Conservation (phyloP, 2,888 invertebrate genomes). For the Drosophila pegasa region DNA sequence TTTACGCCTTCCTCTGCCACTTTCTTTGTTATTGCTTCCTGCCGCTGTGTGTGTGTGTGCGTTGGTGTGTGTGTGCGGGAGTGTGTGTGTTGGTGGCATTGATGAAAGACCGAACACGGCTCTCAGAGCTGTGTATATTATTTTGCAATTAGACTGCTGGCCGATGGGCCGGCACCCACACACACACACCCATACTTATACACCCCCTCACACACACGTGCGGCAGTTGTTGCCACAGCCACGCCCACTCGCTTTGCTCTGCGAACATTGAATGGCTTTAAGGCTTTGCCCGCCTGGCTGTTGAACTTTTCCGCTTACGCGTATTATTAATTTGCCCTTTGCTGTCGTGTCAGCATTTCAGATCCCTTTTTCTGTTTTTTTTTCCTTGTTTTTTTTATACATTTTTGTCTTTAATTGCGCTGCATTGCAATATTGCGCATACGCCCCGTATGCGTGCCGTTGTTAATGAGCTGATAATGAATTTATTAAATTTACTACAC, state of each 20-base stretch:
- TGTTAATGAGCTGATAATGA: conserved; percentile 80
- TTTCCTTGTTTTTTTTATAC: too few species aligned
- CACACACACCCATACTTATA: conserved; percentile 11
- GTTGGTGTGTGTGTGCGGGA: conserved; percentile 7
- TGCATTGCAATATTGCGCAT: conserved; percentile 47
- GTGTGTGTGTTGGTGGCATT: conserved; percentile 59
- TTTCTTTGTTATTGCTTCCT: conserved; percentile 42
- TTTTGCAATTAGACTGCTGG: conserved; percentile 74
- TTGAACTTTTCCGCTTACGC: conserved; percentile 49
- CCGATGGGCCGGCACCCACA: conserved; percentile 17
- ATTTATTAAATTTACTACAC: conserved; percentile 77
- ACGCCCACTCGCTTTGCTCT: conserved; percentile 38
- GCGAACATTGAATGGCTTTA: conserved; percentile 48
- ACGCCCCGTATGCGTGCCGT: conserved; percentile 36
- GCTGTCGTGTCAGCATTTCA: conserved; percentile 44
- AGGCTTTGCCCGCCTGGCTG: conserved; percentile 40
- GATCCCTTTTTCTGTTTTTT: conserved; percentile 34
- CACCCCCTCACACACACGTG: conserved; percentile 10
- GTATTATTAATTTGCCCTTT: conserved; percentile 51
- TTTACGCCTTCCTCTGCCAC: conserved; percentile 67
- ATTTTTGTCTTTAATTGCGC: conserved; percentile 57
- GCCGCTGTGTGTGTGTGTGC: conserved; percentile 8
- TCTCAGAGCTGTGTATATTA: conserved; percentile 62
- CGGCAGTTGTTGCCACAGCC: conserved; percentile 16
- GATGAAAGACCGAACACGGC: conserved; percentile 65